Evolutionary conservation across 2,888 invertebrate species (phyloP), one percentile per base, ranked within the genome.

Genomic region (Hetaerina titia): DNA sequence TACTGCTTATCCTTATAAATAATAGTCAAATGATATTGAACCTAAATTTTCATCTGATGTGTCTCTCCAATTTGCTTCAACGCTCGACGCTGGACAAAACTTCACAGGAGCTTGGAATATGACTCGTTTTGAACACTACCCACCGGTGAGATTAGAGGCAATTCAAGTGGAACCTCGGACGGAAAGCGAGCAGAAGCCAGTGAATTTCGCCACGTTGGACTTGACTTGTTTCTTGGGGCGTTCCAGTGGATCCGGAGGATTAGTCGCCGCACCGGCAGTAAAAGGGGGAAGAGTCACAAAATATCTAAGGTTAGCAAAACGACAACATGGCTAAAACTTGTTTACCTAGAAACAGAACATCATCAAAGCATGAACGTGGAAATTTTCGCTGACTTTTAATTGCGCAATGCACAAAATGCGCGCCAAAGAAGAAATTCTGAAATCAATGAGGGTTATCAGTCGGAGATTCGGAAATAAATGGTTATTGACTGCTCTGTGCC

Each of bases 161-260:
- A 31, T n/a, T n/a, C 69, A 56, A 57, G 31, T 45, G 9, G 56
- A 17, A n/a, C 69, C 92, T 5, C 69, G 11, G 92, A 17, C 22
- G 4, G 25, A 90, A 22, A 69, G 45, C 6, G 69, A 1, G 4
- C 56, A 56, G 25, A 8, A 69, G 5, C 69, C 45, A 22, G 45
- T 92, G 63, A 56, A 92, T 45, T 74, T 92, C 92, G 45, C 92
- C n/a, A 57, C 9, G 22, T 69, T 92, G 69, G 92, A 92, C 92
- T 69, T 92, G 56, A 92, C 69, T 22, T 92, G 92, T n/a, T 57
- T 92, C 11, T 57, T 92, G 56, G 92, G 92, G 57, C 45, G 69
- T 19, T 69, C 56, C 6, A 69, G 17, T 13, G 74, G 69, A 56
- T 17, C 17, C 11, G 92, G 92, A 74, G 92, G 92, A n/a, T 69